Percentiles rank a stretch among this genome's conserved stretches.
These are phyloP conservation scores for Nannoperca obscura DNA, from an alignment of 2,797 vertebrate species.

Conservation along the genomic window DNA sequence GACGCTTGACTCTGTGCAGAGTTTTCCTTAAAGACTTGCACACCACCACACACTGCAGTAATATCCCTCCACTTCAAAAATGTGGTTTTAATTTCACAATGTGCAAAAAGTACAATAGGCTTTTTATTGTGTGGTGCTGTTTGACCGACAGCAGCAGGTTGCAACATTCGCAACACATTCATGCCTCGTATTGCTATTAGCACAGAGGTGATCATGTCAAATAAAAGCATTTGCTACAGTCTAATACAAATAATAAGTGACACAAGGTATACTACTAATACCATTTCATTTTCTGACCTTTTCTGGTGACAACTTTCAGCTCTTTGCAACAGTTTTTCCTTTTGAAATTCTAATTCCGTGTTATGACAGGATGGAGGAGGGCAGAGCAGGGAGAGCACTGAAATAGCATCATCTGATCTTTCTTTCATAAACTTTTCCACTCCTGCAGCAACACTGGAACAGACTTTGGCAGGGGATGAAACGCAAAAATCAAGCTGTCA, in stretches of 20 bases:
- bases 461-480: constrained; percentile 56
- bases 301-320: constrained; percentile 41
- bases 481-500: constrained; percentile 43
- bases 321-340: constrained; percentile 48
- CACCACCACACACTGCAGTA: neutral
- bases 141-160: neutral
- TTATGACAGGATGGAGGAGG: constrained; percentile 63
- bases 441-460: constrained; percentile 64
- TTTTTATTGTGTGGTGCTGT: neutral
- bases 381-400: constrained; percentile 59
- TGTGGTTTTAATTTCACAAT: neutral
- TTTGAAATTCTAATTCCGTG: constrained; percentile 61
- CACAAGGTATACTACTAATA: neutral
- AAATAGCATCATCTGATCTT: constrained; percentile 80
- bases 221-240: neutral
- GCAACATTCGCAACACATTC: neutral
- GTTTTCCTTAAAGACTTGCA: neutral
- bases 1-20: neutral
- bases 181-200: neutral
- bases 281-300: constrained; percentile 20
- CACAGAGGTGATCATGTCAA: neutral
- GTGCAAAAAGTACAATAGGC: neutral
- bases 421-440: constrained; percentile 80
- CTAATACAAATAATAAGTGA: neutral
- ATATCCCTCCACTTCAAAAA: neutral